Evolutionary conservation across 2,113 vertebrate genomes (phyloP), one percentile per base, ranked within the genome.

Genomic region (Verasper variegatus): DNA sequence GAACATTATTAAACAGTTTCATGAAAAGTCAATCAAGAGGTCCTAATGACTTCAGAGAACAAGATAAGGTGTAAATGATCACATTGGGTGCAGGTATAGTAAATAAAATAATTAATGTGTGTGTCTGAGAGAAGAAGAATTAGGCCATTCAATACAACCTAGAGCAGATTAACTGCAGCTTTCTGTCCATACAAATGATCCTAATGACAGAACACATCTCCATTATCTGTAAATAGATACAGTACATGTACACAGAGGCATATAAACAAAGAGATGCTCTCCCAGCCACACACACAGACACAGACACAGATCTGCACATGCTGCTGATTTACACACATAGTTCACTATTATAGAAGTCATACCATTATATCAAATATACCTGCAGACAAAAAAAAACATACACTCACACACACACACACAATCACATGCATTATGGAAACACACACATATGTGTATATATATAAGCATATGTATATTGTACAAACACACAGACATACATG

Each of bases 221-320:
- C 68, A 68, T 76, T 78, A 58, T 61, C 57, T 26, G 8, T 31
- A 85, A 68, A 71, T 64, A 83, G 56, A 82, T 54, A 56, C 70
- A 69, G 77, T 61, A 63, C 6, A 31, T 31, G 31, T 31, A 31
- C 6, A 31, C 31, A 31, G 31, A 31, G 6, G 35, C 59, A 82
- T 20, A 60, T 52, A 81, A 84, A 87, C 83, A 90, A 87, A 87
- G 79, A 86, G 26, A 76, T 51, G 52, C n/a, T 76, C 68, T 45
- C 26, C 51, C 26, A 54, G 58, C 49, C 60, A 56, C 62, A 0
- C 64, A 64, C 42, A 23, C 40, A 62, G 0, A 31, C 27, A 18
- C 61, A 51, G 59, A 56, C 76, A 60, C 40, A 47, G 58, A 71
- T 60, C 20, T 26, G 14, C 69, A 24, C 64, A 51, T 7, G 13